phyloP scores from a whole-genome alignment of 2,888 invertebrate species.

The Cheilosia variabilis region DNA sequence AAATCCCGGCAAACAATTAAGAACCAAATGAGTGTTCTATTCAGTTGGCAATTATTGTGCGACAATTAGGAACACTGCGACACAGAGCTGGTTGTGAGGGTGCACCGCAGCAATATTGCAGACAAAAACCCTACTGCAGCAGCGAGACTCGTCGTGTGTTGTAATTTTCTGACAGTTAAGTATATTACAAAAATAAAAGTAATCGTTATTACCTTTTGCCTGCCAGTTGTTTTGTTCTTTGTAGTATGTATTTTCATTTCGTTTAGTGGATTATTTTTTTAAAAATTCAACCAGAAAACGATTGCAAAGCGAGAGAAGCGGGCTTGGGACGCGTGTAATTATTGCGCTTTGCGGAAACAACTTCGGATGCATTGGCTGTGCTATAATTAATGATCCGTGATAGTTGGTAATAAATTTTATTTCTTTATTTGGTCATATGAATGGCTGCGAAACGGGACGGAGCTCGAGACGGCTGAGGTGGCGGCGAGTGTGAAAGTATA shows the following conservation, averaged over 20 bases:
- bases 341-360: constrained; percentile 69
- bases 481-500: constrained; percentile 41
- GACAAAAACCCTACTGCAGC: background rate
- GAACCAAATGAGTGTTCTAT: constrained; percentile 55
- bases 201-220: constrained; percentile 22
- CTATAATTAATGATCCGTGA: constrained; percentile 74
- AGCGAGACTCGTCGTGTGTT: constrained; percentile 22
- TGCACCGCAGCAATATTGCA: constrained; percentile 7
- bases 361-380: constrained; percentile 66
- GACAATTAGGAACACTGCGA: constrained; percentile 37
- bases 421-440: constrained; percentile 70
- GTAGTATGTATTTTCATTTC: constrained; percentile 30
- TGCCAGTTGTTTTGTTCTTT: constrained; percentile 18
- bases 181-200: constrained; percentile 1
- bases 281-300: constrained; percentile 57
- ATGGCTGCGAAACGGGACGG: constrained; percentile 19
- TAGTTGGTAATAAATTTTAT: constrained; percentile 71
- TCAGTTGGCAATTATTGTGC: constrained; percentile 49
- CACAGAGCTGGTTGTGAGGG: constrained; percentile 24
- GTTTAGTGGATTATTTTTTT: constrained; percentile 36
- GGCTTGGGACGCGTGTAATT: constrained; percentile 50
- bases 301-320: constrained; percentile 29
- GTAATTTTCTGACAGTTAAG: constrained; percentile 10
- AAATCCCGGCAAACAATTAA: constrained; percentile 65
- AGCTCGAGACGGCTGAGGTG: background rate